Evolutionary conservation across 2,888 invertebrate species (phyloP).

Genomic region (Congeria kusceri): DNA sequence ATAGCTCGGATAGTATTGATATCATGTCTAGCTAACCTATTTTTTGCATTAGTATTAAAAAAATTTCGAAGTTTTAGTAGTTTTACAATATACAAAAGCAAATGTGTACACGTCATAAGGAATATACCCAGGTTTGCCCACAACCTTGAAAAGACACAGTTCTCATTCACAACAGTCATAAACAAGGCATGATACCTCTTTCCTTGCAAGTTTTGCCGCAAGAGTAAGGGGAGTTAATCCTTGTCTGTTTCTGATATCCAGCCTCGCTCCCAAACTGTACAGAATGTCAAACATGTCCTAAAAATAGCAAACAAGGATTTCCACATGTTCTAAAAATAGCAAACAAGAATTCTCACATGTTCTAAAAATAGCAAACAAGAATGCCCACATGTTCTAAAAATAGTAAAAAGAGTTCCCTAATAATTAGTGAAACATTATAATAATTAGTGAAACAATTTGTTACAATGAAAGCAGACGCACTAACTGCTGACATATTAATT

Average conservation of each 20-base stretch:
- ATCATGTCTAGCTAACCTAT: too few relatives aligned
- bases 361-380: conserved; percentile 39
- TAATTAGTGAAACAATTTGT: too few relatives aligned
- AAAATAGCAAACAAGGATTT: conserved; percentile 9
- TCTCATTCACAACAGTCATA: neutral
- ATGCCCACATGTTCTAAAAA: conserved; percentile 36
- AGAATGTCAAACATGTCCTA: conserved; percentile 97
- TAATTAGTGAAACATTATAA: too few relatives aligned
- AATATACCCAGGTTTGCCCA: too few relatives aligned
- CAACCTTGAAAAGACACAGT: too few relatives aligned
- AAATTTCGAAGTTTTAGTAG: too few relatives aligned
- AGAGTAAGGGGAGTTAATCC: conserved; percentile 96
- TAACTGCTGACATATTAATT: too few relatives aligned
- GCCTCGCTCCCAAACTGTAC: conserved; percentile 96
- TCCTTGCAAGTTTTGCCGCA: conserved; percentile 96
- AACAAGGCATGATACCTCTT: conserved; percentile 87
- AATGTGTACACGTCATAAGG: too few relatives aligned
- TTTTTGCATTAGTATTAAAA: too few relatives aligned
- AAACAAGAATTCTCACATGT: neutral
- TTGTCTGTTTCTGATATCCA: conserved; percentile 93
- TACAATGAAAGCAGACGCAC: too few relatives aligned
- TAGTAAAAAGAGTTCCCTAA: neutral
- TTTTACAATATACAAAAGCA: too few relatives aligned
- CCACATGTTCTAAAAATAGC: conserved; percentile 37
- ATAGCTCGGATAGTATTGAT: too few relatives aligned